Evolutionary conservation across 2,888 invertebrate species (phyloP), one percentile per base, ranked within the genome.

Genomic region (Argyresthia goedartella): DNA sequence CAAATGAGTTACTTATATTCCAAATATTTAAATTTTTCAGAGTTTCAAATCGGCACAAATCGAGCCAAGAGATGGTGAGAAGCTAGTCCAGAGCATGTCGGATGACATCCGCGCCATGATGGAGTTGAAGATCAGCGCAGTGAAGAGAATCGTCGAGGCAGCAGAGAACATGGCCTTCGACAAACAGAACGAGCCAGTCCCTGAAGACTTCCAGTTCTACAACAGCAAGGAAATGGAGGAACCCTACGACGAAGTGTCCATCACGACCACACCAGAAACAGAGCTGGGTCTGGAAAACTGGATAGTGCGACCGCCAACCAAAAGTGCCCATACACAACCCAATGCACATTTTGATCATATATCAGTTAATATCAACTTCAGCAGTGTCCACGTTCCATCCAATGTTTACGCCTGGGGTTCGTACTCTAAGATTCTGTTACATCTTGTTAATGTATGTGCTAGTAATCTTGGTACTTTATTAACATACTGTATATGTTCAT

Each of bases 341-440:
- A 93, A 93, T 72, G 81, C 89, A 39, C 93, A 95, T 67, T 96
- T 95, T 76, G 93, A 93, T 59, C 90, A 93, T 67, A 91, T 91
- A 56, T 89, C 90, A 34, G 92, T 93, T 34, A 95, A 95, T 72
- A 89, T 90, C 43, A 93, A 90, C 69, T 89, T 92, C 70, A 96
- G 95, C 68, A 94, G 96, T 57, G 95, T 98, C 44, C 98, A 98
- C 74, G 95, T 98, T 49, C 98, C 98, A 36, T 97, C 97, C 56
- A 98, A 97, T 78, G 97, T 98, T 54, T 98, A 94, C 76, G 95
- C 96, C 68, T 90, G 94, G 90, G 93, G 93, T 93, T 82, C 73
- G 80, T 65, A 48, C 16, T 42, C 8, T 39, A 39, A 39, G 39
- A 25, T 39, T 39, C 39, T 39, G 4, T 9, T 39, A 39, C n/a